Percentiles rank a stretch among this genome's conserved stretches.
phyloP scores from a whole-genome alignment of 2,113 vertebrate species.

The Artemisiospiza belli region DNA sequence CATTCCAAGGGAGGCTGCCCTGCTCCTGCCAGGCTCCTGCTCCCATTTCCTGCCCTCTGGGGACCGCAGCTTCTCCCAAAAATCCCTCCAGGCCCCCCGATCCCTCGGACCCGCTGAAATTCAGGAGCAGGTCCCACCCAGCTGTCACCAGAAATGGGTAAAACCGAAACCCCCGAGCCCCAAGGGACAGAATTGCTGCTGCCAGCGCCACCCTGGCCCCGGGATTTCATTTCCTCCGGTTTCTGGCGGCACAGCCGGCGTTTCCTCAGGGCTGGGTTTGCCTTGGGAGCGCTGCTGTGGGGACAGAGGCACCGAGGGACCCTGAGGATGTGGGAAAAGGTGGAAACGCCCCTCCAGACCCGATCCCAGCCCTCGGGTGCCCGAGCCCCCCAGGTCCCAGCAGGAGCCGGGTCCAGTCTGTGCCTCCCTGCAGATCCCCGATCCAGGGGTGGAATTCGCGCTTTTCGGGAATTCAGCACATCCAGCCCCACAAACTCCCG shows the following conservation, averaged over 20 bases:
- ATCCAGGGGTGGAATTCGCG: not conserved
- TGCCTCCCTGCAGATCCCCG: not conserved
- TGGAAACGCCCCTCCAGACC: too few species aligned
- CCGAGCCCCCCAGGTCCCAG: too few species aligned
- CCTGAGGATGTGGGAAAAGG: rapidly evolving
- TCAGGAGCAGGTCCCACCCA: rapidly evolving
- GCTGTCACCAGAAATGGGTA: rapidly evolving
- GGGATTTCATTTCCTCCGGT: rapidly evolving
- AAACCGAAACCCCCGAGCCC: not conserved
- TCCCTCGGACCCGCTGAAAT: rapidly evolving
- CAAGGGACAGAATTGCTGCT: not conserved
- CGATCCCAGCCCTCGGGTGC: not conserved
- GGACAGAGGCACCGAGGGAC: not conserved
- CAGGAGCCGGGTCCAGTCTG: not conserved
- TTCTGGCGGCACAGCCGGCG: rapidly evolving
- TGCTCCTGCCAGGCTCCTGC: not conserved
- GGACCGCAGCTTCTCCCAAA: not conserved
- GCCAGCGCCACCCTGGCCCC: rapidly evolving
- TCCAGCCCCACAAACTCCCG: rapidly evolving
- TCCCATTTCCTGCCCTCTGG: rapidly evolving
- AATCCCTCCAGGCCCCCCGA: not conserved
- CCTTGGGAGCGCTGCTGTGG: not conserved
- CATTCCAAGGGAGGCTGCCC: too few species aligned
- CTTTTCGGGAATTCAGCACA: too few species aligned
- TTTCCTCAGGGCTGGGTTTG: too few species aligned